phyloP scores from a whole-genome alignment of 1,140 invertebrate genomes.

The Drosophila pseudoobscura region DNA sequence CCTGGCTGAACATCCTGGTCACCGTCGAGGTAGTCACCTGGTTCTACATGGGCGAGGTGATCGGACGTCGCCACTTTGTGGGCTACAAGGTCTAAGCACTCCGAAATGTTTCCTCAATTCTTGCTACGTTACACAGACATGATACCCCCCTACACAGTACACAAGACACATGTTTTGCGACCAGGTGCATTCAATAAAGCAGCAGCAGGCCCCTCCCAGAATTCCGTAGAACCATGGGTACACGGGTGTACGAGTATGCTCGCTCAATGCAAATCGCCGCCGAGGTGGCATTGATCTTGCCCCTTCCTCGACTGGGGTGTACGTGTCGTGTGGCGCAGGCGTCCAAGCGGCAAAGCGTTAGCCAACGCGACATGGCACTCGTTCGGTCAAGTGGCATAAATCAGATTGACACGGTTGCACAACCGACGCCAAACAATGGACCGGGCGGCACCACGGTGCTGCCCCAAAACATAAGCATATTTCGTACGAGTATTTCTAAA shows the following conservation, averaged over 20 bases:
- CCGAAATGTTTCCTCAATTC: slow-evolving; percentile 3
- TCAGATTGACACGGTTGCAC: slow-evolving; percentile 58
- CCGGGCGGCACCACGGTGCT: not conserved
- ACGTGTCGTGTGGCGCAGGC: slow-evolving; percentile 16
- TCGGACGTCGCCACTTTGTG: slow-evolving; percentile 95
- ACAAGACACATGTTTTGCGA: slow-evolving; percentile 11
- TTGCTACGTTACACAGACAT: slow-evolving; percentile 3
- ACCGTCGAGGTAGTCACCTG: slow-evolving; percentile 94
- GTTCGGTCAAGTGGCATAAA: slow-evolving; percentile 69
- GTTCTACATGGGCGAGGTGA: slow-evolving; percentile 98
- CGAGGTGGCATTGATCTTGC: slow-evolving; percentile 62
- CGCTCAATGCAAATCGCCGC: slow-evolving; percentile 29
- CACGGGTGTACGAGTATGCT: no score
- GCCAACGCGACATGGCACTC: slow-evolving; percentile 36
- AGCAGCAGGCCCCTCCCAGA: slow-evolving; percentile 17
- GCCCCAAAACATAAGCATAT: not conserved
- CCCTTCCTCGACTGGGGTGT: slow-evolving; percentile 3
- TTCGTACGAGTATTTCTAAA: slow-evolving; percentile 7
- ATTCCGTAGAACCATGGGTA: slow-evolving; percentile 45
- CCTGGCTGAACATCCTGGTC: slow-evolving; percentile 94
- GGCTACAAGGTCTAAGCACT: slow-evolving; percentile 92
- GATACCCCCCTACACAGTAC: slow-evolving; percentile 8
- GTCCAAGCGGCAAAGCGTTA: slow-evolving; percentile 59
- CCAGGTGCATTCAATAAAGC: slow-evolving; percentile 19
- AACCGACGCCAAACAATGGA: slow-evolving; percentile 40